Conservation (phyloP, 1,140 invertebrate genomes). For the Macrobrachium rosenbergii region DNA sequence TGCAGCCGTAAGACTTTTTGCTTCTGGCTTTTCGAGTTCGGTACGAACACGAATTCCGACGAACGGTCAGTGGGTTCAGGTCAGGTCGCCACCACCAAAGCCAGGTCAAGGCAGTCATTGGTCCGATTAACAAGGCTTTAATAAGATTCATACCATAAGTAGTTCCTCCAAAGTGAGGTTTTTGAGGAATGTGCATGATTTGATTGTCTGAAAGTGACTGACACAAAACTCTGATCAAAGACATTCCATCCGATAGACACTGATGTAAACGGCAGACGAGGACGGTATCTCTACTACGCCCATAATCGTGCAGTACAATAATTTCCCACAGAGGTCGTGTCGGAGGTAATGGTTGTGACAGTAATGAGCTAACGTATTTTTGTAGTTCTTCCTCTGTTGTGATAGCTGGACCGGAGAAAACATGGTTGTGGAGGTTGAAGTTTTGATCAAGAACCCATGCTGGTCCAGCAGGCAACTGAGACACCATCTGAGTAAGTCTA, state of each 20-base stretch:
- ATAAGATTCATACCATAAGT: constrained; percentile 71
- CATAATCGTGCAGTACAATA: constrained; percentile 72
- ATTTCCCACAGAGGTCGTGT: constrained; percentile 76
- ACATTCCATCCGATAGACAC: constrained; percentile 75
- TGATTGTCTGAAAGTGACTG: constrained; percentile 73
- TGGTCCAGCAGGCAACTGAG: constrained; percentile 69
- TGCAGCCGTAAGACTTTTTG: constrained; percentile 33
- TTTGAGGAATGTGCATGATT: constrained; percentile 68
- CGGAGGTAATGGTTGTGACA: constrained; percentile 70
- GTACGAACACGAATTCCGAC: background rate
- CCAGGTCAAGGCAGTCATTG: constrained; percentile 74
- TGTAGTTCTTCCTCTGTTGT: constrained; percentile 70
- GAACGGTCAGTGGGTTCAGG: constrained; percentile 53
- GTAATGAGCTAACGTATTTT: constrained; percentile 71
- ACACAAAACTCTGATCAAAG: constrained; percentile 73
- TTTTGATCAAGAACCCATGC: constrained; percentile 74
- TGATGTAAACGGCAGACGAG: constrained; percentile 75
- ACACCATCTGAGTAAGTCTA: constrained; percentile 71
- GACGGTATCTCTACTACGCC: constrained; percentile 71
- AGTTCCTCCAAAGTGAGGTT: constrained; percentile 71
- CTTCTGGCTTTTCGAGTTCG: background rate
- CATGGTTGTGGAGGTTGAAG: constrained; percentile 74
- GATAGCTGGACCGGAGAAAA: constrained; percentile 71
- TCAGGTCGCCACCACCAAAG: constrained; percentile 68
- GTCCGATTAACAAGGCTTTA: constrained; percentile 73